A percentile compares a stretch with the other conserved stretches of the same genome.
Conservation (phyloP, 2,888 invertebrate species). For the Tachystola acroxantha region DNA sequence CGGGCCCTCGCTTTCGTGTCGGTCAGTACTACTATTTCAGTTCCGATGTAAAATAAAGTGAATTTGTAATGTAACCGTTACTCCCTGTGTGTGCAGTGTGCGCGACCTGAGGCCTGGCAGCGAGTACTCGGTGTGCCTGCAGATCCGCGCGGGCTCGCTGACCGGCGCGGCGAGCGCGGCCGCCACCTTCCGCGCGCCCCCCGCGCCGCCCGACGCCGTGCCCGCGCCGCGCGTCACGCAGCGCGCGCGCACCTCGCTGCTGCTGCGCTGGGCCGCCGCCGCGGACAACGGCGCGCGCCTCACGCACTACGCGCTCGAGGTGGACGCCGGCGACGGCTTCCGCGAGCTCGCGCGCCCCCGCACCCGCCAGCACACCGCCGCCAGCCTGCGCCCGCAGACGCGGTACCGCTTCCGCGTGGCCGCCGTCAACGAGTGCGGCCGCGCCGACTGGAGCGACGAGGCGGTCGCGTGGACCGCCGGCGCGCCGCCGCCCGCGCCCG, state of each 20-base stretch:
- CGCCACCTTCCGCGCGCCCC: conserved; percentile 87
- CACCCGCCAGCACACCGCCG: conserved; percentile 85
- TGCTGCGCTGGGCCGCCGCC: conserved; percentile 84
- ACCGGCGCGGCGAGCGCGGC: conserved; percentile 88
- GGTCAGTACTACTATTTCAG: conserved; percentile 46
- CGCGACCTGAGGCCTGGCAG: conserved; percentile 92
- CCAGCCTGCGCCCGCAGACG: conserved; percentile 87
- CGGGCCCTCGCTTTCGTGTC: conserved; percentile 86
- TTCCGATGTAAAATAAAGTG: too few relatives aligned
- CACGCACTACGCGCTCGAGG: conserved; percentile 86
- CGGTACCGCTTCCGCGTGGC: conserved; percentile 89
- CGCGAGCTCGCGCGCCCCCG: conserved; percentile 85
- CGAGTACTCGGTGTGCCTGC: conserved; percentile 89
- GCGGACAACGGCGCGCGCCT: conserved; percentile 90
- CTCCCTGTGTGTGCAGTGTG: conserved; percentile 57
- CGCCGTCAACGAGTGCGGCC: conserved; percentile 89
- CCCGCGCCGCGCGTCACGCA: conserved; percentile 85
- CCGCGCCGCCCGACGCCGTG: conserved; percentile 88
- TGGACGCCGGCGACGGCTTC: conserved; percentile 85
- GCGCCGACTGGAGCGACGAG: conserved; percentile 84
- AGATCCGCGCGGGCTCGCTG: conserved; percentile 86
- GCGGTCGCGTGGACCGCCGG: conserved; percentile 86
- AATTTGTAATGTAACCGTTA: too few relatives aligned
- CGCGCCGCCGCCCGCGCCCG: conserved; percentile 87
- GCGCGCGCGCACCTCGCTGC: conserved; percentile 84